phyloP scores from a whole-genome alignment of 2,797 vertebrate genomes.

The Tiaroga cobitis region DNA sequence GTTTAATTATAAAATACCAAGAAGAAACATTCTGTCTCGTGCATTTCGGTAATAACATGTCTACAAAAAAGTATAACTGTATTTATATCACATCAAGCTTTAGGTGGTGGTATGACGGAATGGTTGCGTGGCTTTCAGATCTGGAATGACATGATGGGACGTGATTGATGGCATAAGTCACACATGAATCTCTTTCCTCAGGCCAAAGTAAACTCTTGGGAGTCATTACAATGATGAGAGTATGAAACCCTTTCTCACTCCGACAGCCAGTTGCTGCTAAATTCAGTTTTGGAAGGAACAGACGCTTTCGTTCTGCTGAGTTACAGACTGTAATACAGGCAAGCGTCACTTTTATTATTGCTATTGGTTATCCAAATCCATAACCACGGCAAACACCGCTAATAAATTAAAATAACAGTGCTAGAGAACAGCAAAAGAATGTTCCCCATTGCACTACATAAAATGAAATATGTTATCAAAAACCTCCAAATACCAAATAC shows the following conservation, averaged over 20 bases:
- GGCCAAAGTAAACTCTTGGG: conserved; percentile 46
- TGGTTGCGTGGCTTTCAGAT: conserved; percentile 12
- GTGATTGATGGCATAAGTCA: conserved; percentile 37
- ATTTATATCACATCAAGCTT: conserved; percentile 32
- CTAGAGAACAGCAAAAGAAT: not conserved
- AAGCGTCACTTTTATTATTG: not conserved
- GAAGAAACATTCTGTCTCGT: not conserved
- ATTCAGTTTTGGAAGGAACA: conserved; percentile 29
- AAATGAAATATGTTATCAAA: not conserved
- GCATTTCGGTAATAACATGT: conserved; percentile 11
- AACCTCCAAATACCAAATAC: too few species aligned
- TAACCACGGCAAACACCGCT: not conserved
- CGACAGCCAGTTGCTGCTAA: conserved; percentile 30
- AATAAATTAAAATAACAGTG: not conserved
- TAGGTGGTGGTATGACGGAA: conserved; percentile 27
- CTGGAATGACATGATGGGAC: conserved; percentile 21
- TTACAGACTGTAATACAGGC: not conserved
- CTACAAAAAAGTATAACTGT: conserved; percentile 8
- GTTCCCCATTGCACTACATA: not conserved
- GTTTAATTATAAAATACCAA: not conserved
- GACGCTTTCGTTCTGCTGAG: conserved; percentile 9
- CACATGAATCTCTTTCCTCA: conserved; percentile 23
- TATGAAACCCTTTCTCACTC: conserved; percentile 35
- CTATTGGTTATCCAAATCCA: not conserved
- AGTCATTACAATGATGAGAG: conserved; percentile 45